Evolutionary conservation across 2,113 vertebrate species (phyloP).

Genomic region (Halcyon senegalensis): DNA sequence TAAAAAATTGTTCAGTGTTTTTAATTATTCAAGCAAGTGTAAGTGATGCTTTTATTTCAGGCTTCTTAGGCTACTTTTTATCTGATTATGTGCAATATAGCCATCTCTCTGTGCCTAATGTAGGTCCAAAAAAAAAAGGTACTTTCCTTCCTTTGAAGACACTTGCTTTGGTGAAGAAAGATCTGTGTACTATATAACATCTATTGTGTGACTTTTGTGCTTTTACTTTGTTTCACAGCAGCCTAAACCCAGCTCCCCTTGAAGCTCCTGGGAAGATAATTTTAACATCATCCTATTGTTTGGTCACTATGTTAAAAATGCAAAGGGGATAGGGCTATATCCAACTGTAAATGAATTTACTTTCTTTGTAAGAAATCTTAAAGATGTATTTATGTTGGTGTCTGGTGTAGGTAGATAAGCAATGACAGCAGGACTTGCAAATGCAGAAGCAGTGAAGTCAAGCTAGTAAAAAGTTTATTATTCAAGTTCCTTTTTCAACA

Average conservation of each 20-base stretch:
- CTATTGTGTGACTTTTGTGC: neutral
- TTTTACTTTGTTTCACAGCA: neutral
- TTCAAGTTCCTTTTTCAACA: constrained; percentile 24
- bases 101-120: neutral
- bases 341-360: constrained; percentile 14
- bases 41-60: neutral
- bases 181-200: neutral
- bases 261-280: neutral
- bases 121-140: neutral
- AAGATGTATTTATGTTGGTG: neutral
- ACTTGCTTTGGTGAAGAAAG: neutral
- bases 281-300: neutral
- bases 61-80: neutral
- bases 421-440: constrained; percentile 8
- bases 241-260: neutral
- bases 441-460: constrained; percentile 33
- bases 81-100: neutral
- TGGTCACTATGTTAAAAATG: neutral
- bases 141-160: neutral
- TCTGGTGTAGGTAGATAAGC: neutral
- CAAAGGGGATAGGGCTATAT: neutral
- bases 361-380: constrained; percentile 32
- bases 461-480: constrained; percentile 37
- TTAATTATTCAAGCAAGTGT: neutral
- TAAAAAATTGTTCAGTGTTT: neutral